Percentiles rank a stretch among this genome's conserved stretches.
phyloP scores from a whole-genome alignment of 2,888 invertebrate species.

The Stenoptilia bipunctidactyla region DNA sequence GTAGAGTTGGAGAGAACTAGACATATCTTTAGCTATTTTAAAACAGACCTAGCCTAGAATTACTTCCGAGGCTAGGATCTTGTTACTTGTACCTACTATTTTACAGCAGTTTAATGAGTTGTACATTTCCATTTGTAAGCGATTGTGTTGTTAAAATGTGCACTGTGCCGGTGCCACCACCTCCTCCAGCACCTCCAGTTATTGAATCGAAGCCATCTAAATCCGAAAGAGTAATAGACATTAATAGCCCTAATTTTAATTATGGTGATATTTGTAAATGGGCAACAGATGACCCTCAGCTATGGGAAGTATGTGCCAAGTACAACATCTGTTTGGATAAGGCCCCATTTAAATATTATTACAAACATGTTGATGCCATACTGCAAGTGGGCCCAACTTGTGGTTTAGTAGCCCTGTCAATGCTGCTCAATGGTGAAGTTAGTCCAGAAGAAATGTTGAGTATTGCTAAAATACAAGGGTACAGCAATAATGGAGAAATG shows the following conservation, averaged over 20 bases:
- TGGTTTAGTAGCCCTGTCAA: slow-evolving; percentile 88
- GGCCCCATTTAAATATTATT: slow-evolving; percentile 60
- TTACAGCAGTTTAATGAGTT: too few species aligned
- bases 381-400: slow-evolving; percentile 81
- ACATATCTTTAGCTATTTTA: too few species aligned
- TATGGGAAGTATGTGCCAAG: slow-evolving; percentile 70
- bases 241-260: slow-evolving; percentile 14
- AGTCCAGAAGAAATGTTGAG: slow-evolving; percentile 71
- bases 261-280: slow-evolving; percentile 61
- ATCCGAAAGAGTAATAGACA: slow-evolving; percentile 12
- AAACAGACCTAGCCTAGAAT: too few species aligned
- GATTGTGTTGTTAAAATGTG: slow-evolving; percentile 31
- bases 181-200: slow-evolving; percentile 20
- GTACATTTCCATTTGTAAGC: background rate
- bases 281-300: slow-evolving; percentile 67
- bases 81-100: slow-evolving; percentile 9
- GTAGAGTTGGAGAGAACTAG: too few species aligned
- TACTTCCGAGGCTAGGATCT: slow-evolving; percentile 8
- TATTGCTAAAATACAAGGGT: slow-evolving; percentile 74
- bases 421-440: slow-evolving; percentile 75
- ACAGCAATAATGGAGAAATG: slow-evolving; percentile 90
- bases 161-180: slow-evolving; percentile 35
- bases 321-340: slow-evolving; percentile 60
- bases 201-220: slow-evolving; percentile 13
- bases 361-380: slow-evolving; percentile 44